Evolutionary conservation across 2,113 vertebrate species (phyloP).

Genomic region (Tragelaphus buxtoni): DNA sequence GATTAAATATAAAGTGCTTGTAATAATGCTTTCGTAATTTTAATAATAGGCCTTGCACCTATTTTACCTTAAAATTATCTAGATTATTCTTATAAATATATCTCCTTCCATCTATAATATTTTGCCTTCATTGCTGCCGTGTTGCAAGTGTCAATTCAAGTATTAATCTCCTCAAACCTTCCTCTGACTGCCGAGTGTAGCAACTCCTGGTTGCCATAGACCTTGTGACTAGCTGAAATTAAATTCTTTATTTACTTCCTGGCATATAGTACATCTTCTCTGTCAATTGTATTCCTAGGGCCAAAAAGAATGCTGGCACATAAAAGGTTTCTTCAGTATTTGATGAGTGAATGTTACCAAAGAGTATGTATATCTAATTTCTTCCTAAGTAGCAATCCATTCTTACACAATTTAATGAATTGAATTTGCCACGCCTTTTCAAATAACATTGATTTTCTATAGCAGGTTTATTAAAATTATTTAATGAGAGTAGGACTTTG

Average conservation of each 20-base stretch:
- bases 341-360: background rate
- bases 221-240: background rate
- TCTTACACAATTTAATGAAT: background rate
- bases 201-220: background rate
- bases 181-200: background rate
- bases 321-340: background rate
- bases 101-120: background rate
- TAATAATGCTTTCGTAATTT: background rate
- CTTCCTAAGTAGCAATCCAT: background rate
- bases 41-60: background rate
- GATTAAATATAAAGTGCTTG: background rate
- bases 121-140: background rate
- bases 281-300: background rate
- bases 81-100: background rate
- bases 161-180: background rate
- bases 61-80: background rate
- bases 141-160: background rate
- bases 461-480: conserved; percentile 37
- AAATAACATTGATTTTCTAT: conserved; percentile 1
- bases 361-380: background rate
- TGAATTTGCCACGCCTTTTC: background rate
- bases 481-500: conserved; percentile 6
- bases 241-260: conserved; percentile 12
- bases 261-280: background rate
- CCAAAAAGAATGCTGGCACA: background rate